Conservation (phyloP, 1,140 invertebrate species). For the Drosophila mauritiana region DNA sequence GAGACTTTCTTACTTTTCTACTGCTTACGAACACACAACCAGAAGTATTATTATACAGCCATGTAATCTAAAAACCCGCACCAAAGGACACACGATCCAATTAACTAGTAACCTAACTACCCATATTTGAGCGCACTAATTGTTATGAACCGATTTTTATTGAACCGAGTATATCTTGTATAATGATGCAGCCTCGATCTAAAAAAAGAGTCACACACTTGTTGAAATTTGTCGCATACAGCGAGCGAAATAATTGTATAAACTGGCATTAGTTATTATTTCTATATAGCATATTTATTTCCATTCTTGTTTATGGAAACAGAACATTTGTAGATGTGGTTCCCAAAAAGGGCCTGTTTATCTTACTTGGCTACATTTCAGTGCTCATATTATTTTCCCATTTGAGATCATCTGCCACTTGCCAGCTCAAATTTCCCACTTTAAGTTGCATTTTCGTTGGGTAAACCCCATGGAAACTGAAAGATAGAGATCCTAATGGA, state of each 20-base stretch:
- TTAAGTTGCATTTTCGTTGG: not conserved
- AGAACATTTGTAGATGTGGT: not conserved
- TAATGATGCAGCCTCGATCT: not conserved
- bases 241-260: conserved; percentile 7
- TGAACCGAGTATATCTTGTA: conserved; percentile 12
- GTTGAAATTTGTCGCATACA: conserved; percentile 26
- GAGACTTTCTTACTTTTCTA: conserved; percentile 72
- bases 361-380: not conserved
- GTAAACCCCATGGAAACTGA: not conserved
- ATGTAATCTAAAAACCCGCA: conserved; percentile 49
- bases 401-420: conserved; percentile 24
- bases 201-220: conserved; percentile 9
- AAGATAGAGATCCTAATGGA: too few relatives aligned
- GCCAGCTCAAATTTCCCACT: conserved; percentile 19
- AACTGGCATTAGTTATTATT: too few relatives aligned
- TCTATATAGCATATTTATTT: too few relatives aligned
- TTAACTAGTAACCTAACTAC: conserved; percentile 44
- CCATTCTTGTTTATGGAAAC: too few relatives aligned
- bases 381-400: not conserved
- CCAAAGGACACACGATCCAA: conserved; percentile 70
- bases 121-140: conserved; percentile 34
- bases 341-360: not conserved
- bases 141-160: conserved; percentile 35
- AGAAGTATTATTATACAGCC: conserved; percentile 31
- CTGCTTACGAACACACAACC: conserved; percentile 30